A percentile compares a stretch with the other conserved stretches of the same genome.
phyloP scores from a whole-genome alignment of 2,888 invertebrate genomes.

The Cremastinae sp. region DNA sequence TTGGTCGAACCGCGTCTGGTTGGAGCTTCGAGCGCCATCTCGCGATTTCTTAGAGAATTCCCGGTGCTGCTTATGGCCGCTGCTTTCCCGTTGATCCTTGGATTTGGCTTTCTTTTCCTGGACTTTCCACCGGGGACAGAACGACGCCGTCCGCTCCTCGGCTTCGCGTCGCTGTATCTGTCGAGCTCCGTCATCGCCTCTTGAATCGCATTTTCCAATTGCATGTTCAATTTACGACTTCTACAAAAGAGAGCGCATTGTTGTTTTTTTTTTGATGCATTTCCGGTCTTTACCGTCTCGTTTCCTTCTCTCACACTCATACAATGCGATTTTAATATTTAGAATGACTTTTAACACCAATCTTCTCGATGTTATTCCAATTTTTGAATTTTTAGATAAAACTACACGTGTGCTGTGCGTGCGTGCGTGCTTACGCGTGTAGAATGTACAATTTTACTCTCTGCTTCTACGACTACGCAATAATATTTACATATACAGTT shows the following conservation, averaged over 20 bases:
- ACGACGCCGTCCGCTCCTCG: constrained; percentile 39
- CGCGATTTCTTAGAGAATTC: constrained; percentile 46
- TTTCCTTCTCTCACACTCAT: background rate
- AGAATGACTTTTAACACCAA: background rate
- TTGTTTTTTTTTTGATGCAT: background rate
- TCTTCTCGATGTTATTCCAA: background rate
- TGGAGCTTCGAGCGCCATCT: constrained; percentile 24
- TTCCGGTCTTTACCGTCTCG: background rate
- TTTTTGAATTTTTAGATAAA: background rate
- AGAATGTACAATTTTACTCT: background rate
- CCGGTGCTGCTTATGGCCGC: constrained; percentile 31
- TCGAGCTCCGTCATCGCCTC: constrained; percentile 95
- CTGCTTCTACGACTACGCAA: constrained; percentile 33
- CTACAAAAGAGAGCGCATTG: constrained; percentile 82
- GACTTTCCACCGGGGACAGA: constrained; percentile 41
- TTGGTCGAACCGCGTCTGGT: constrained; percentile 65
- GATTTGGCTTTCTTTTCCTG: constrained; percentile 37
- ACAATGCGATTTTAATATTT: background rate
- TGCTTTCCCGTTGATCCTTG: constrained; percentile 39
- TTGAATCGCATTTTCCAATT: constrained; percentile 94
- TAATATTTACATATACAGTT: constrained; percentile 24
- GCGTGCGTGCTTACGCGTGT: constrained; percentile 27
- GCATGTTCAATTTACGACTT: constrained; percentile 95
- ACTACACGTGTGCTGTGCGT: constrained; percentile 34
- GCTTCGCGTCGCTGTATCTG: constrained; percentile 70